Base-by-base conservation (phyloP, 2,888 invertebrate species). In the Eupithecia abbreviata region DNA sequence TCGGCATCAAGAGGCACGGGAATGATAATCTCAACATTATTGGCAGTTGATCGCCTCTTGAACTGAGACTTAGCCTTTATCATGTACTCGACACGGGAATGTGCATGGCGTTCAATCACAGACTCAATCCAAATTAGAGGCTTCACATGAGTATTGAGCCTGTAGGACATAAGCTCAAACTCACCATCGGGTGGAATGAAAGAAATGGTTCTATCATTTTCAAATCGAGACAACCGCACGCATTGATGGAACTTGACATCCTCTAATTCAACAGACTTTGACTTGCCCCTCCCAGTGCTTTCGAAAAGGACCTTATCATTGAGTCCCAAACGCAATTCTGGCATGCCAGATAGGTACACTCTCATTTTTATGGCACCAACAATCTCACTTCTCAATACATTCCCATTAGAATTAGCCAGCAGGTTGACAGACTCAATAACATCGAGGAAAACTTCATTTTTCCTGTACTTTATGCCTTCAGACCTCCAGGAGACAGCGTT, bases 181-280 rank as follows among this genome's bases (percentile, higher is more conserved):
- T 99, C 99, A 30, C 99, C 99, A 95, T 99, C 99, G 0, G 99
- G 99, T 76, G 99, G 99, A 87, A 99, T 99, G 90, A 99, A 99
- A 0, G 98, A 99, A 84, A 99, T 99, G 0, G 99, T 99, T 75
- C 99, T 96, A 90, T 99, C 99, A 90, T 99, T 99, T 91, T 99
- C 99, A 91, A 99, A 99, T 75, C 99, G 96, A 0, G 99, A 99
- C 81, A 99, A 92, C 82, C 99, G 96, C 0, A 99, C 99, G 90
- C 99, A 99, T 89, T 99, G 99, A 90, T 99, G 99, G 89, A 99
- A 99, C 90, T 99, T 99, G 0, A 99, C 99, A 94, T 99, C 99
- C 92, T 99, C 99, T 79, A 99, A 91, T 90, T 99, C 99, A 0
- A 99, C 99, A 41, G 99, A 99, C 90, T 99, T 99, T 30, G 98